Conservation (phyloP, 2,113 vertebrate species). For the Heterotis niloticus region DNA sequence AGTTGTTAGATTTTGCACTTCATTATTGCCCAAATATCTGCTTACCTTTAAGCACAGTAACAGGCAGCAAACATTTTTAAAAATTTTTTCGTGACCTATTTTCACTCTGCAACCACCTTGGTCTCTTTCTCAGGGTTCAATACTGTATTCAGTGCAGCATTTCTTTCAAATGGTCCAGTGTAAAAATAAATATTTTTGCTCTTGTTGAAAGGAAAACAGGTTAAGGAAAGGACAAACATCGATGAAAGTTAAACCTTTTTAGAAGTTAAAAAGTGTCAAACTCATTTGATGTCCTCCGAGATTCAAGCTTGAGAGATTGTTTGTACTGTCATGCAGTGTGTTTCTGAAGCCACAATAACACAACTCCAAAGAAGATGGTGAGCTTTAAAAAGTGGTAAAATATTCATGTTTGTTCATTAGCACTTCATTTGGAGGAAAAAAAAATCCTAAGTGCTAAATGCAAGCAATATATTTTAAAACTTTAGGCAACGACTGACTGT, state of each 20-base stretch:
- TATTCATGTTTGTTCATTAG: background rate
- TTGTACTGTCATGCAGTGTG: background rate
- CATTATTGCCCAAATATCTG: no score
- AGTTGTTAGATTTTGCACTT: no score
- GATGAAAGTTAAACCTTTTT: background rate
- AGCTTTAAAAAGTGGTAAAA: background rate
- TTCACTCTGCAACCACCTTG: background rate
- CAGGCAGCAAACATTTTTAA: no score
- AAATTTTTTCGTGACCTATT: no score
- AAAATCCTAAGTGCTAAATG: background rate
- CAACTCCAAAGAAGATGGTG: background rate
- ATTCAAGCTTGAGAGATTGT: background rate
- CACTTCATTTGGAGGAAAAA: background rate
- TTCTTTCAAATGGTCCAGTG: background rate
- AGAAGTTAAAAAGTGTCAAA: slow-evolving; percentile 7
- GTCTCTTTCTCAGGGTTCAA: background rate
- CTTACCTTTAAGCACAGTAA: no score
- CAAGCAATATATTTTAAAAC: background rate
- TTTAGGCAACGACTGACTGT: background rate
- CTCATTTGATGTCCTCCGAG: background rate
- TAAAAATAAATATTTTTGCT: background rate
- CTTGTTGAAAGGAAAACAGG: background rate
- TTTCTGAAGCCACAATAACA: background rate
- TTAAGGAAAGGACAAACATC: slow-evolving; percentile 16
- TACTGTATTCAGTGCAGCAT: no score